Conservation (phyloP, 2,797 vertebrate species). For the Nannoperca australis region DNA sequence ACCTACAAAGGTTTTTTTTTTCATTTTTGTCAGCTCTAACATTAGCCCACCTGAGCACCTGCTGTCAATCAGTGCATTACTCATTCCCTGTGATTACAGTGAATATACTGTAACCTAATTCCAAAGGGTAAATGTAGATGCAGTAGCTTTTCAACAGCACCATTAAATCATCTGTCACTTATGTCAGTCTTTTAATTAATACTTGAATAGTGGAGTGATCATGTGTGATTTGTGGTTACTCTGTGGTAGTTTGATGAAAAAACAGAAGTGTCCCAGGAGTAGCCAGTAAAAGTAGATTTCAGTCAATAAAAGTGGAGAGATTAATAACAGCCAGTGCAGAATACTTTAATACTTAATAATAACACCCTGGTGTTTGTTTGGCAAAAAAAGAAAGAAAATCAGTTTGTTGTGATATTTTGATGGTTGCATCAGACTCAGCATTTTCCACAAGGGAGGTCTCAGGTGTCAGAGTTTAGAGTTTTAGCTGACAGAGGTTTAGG, state of each 20-base stretch:
- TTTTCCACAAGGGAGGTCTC: neutral
- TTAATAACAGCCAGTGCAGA: neutral
- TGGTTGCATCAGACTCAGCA: neutral
- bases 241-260: neutral
- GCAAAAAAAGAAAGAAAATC: neutral
- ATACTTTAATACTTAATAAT: neutral
- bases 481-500: slow-evolving; percentile 4
- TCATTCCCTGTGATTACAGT: slow-evolving; percentile 38
- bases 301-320: neutral
- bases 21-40: slow-evolving; percentile 23
- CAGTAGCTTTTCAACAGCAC: neutral
- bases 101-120: slow-evolving; percentile 16
- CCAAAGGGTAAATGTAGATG: slow-evolving; percentile 6
- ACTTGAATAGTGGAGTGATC: neutral
- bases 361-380: neutral
- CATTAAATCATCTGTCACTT: slow-evolving; percentile 24
- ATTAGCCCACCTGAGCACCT: slow-evolving; percentile 30
- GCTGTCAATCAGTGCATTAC: slow-evolving; percentile 16
- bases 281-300: neutral
- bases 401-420: neutral
- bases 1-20: slow-evolving; percentile 6
- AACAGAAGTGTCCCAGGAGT: neutral
- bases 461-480: neutral
- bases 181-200: slow-evolving; percentile 4
- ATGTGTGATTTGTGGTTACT: neutral